These are phyloP conservation scores for Halictus ligatus DNA, from an alignment of 2,888 invertebrate species.

Conservation along the genomic window DNA sequence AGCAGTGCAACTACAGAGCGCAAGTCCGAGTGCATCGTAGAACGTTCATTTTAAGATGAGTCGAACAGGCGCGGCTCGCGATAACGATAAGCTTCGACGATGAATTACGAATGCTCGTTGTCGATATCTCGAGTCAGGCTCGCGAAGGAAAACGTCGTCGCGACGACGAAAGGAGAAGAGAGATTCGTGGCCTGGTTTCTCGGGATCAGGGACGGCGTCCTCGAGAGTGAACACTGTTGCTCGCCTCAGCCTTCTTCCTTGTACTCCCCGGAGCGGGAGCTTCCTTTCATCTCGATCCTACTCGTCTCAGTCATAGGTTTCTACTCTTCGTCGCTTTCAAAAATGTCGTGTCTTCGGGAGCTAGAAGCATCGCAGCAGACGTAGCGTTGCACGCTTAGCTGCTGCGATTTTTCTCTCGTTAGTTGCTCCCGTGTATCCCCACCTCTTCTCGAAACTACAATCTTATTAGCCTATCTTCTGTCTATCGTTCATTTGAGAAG, in stretches of 20 bases:
- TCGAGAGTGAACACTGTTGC: constrained; percentile 74
- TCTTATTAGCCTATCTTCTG: no score
- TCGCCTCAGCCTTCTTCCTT: constrained; percentile 64
- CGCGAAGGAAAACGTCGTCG: constrained; percentile 16
- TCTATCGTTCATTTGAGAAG: no score
- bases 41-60: neutral
- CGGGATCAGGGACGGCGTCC: constrained; percentile 73
- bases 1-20: neutral
- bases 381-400: neutral
- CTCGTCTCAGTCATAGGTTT: neutral
- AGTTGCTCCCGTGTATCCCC: neutral
- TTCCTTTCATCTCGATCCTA: neutral
- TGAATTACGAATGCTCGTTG: neutral
- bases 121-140: neutral
- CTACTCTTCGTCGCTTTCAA: neutral
- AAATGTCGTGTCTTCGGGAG: neutral
- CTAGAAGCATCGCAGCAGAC: neutral
- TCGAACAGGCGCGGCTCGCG: neutral
- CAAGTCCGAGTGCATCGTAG: no score
- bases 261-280: neutral
- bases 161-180: constrained; percentile 10
- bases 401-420: neutral
- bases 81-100: neutral
- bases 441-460: neutral
- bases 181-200: constrained; percentile 74